phyloP scores from a whole-genome alignment of 2,888 invertebrate genomes.

The Amphimallon solstitiale region DNA sequence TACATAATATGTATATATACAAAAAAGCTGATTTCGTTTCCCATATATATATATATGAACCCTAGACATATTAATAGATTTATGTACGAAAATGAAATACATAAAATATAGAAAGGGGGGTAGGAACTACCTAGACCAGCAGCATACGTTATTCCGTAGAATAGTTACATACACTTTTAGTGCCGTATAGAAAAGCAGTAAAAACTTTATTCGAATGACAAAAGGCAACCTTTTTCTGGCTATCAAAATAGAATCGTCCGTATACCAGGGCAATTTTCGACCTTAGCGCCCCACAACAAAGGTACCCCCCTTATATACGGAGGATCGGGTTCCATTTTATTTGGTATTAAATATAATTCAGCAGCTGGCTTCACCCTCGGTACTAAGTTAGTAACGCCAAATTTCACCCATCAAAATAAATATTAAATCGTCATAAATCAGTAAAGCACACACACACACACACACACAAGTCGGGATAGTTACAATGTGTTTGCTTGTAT shows the following conservation, averaged over 20 bases:
- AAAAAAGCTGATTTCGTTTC: no score
- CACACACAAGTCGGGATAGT: not conserved
- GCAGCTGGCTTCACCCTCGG: constrained; percentile 61
- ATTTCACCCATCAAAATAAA: constrained; percentile 66
- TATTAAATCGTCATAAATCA: constrained; percentile 66
- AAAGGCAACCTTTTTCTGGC: constrained; percentile 50
- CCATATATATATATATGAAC: no score
- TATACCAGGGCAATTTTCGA: constrained; percentile 48
- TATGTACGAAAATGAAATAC: no score
- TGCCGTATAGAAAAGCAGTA: constrained; percentile 57
- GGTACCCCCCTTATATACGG: constrained; percentile 32
- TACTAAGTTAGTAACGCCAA: constrained; percentile 63
- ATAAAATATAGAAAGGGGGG: no score
- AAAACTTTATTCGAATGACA: constrained; percentile 59
- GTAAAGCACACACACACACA: constrained; percentile 50
- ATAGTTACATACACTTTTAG: constrained; percentile 35
- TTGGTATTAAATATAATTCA: constrained; percentile 58
- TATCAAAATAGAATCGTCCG: constrained; percentile 49
- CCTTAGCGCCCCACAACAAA: constrained; percentile 46
- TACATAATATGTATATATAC: no score
- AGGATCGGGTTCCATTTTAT: constrained; percentile 49
- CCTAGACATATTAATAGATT: no score
- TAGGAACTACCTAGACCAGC: no score
- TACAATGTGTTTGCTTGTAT: not conserved
- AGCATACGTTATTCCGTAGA: no score